A percentile compares a stretch with the other conserved stretches of the same genome.
These are phyloP conservation scores for Antedon bifida DNA, from an alignment of 35 echinoderm and acorn worm genomes.

Conservation along the genomic window DNA sequence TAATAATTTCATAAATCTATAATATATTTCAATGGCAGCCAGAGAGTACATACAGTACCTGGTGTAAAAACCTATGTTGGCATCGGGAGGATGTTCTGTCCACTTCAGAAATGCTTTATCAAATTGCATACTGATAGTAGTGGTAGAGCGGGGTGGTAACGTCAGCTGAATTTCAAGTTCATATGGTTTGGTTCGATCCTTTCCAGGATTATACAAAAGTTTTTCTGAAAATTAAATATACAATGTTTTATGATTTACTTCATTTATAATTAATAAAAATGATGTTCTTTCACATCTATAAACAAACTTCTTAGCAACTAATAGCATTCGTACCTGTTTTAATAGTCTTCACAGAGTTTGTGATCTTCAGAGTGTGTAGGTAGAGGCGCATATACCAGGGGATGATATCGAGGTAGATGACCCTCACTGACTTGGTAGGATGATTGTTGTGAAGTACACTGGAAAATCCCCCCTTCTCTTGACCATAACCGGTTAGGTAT, in stretches of 20 bases:
- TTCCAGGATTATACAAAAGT: conserved; percentile 44
- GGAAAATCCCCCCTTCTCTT: conserved; percentile 74
- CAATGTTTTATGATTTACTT: not conserved
- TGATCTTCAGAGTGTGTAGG: conserved; percentile 64
- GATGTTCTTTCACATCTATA: too few relatives aligned
- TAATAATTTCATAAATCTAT: too few relatives aligned
- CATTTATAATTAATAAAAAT: too few relatives aligned
- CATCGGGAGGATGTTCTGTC: conserved; percentile 94
- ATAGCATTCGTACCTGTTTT: conserved; percentile 93
- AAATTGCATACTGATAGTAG: conserved; percentile 60
- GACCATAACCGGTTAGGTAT: conserved; percentile 66
- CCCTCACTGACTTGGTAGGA: conserved; percentile 15
- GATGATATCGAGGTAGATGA: conserved; percentile 68
- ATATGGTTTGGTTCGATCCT: conserved; percentile 61
- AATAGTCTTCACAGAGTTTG: conserved; percentile 20
- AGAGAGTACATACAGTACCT: too few relatives aligned
- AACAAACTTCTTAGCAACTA: too few relatives aligned
- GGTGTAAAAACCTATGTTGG: conserved; percentile 79
- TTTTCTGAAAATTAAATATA: conserved; percentile 31
- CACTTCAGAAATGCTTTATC: conserved; percentile 87
- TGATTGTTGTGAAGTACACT: conserved; percentile 58
- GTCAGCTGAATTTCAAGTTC: conserved; percentile 55
- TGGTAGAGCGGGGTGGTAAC: conserved; percentile 61
- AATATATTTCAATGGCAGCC: too few relatives aligned
- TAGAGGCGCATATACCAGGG: conserved; percentile 86